These are phyloP conservation scores for Chiloscyllium punctatum DNA, from an alignment of 2,797 vertebrate genomes.

Conservation along the genomic window DNA sequence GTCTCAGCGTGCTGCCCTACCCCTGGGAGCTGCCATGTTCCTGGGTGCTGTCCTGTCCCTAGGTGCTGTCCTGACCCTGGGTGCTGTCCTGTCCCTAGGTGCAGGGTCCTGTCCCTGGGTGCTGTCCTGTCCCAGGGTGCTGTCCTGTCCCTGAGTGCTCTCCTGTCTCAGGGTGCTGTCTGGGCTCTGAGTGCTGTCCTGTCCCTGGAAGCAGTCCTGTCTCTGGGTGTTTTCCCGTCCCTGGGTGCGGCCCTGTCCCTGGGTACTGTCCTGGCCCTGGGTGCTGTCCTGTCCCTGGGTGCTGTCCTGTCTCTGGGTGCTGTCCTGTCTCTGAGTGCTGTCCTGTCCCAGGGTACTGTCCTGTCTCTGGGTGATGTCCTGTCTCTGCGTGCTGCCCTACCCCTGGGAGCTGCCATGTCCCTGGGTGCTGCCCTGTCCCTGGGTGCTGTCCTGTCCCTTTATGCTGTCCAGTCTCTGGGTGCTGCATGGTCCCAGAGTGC, in stretches of 20 bases:
- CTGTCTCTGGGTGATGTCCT: too few relatives aligned
- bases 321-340: too few relatives aligned
- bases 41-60: neutral
- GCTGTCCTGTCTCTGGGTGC: too few relatives aligned
- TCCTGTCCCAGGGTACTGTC: too few relatives aligned
- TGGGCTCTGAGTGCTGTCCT: neutral
- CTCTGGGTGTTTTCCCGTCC: neutral
- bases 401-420: too few relatives aligned
- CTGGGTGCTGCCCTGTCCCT: too few relatives aligned
- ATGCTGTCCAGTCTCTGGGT: too few relatives aligned
- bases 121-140: neutral
- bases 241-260: neutral
- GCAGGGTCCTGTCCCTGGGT: neutral
- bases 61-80: neutral
- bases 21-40: neutral
- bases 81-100: neutral
- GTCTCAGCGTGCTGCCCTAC: too few relatives aligned
- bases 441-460: too few relatives aligned
- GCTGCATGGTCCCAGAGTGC: too few relatives aligned
- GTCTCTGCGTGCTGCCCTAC: too few relatives aligned
- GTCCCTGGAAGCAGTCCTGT: neutral
- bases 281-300: neutral
- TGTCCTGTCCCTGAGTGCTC: neutral
- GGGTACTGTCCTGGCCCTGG: neutral
- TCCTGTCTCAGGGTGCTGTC: too few relatives aligned